Percentiles rank a stretch among this genome's conserved stretches.
phyloP scores from a whole-genome alignment of 2,113 vertebrate species.

The Serinus canaria region DNA sequence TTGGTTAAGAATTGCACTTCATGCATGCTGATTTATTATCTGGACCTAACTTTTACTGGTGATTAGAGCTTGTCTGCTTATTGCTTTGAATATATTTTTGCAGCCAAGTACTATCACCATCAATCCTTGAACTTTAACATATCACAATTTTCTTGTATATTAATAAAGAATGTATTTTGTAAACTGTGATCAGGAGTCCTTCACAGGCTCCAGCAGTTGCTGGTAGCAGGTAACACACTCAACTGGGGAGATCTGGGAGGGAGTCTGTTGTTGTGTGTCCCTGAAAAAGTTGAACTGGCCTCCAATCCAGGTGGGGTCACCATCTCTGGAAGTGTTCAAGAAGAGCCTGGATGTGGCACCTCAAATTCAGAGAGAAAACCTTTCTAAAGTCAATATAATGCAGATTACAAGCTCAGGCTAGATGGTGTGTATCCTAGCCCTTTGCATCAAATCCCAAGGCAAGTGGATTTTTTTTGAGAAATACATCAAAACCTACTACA shows the following conservation, averaged over 20 bases:
- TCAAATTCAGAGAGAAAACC: not conserved
- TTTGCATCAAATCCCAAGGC: not conserved
- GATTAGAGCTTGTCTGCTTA: not conserved
- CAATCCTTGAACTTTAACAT: not conserved
- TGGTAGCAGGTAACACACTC: not conserved
- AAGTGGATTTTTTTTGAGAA: not conserved
- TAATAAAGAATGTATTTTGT: not conserved
- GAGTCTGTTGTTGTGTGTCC: not conserved
- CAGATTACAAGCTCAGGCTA: not conserved
- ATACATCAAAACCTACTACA: not conserved
- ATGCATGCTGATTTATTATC: not conserved
- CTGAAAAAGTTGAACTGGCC: not conserved
- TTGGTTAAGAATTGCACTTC: not conserved
- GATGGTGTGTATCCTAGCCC: no score
- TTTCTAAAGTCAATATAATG: not conserved
- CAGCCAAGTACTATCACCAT: not conserved
- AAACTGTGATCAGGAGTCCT: not conserved
- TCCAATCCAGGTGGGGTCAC: not conserved
- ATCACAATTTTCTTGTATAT: not conserved
- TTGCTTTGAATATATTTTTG: not conserved
- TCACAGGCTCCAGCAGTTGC: not conserved
- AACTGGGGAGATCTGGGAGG: rapidly evolving
- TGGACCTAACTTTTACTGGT: not conserved
- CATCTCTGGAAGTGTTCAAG: not conserved
- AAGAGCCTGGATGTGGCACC: not conserved